phyloP scores from a whole-genome alignment of 2,888 invertebrate species.

The Eupithecia abbreviata region DNA sequence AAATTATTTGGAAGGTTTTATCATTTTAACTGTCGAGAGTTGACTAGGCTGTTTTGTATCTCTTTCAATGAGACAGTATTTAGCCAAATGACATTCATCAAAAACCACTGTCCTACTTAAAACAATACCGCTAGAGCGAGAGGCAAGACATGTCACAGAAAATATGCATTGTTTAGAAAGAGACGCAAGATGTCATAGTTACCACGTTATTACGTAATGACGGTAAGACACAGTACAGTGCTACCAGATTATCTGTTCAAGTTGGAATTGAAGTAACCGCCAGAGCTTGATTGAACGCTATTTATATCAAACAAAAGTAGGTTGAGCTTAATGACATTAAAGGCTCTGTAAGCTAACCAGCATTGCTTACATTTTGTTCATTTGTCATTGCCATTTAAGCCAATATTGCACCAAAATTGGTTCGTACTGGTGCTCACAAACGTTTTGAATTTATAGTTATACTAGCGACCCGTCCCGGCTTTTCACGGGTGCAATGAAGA shows the following conservation, averaged over 20 bases:
- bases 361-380: neutral
- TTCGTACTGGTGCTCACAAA: too few species aligned
- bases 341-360: neutral
- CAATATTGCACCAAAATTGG: too few species aligned
- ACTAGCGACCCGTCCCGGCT: too few species aligned
- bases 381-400: neutral
- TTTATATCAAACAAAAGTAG: neutral
- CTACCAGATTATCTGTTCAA: neutral
- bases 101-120: constrained; percentile 19
- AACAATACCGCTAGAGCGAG: constrained; percentile 26
- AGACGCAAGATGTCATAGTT: constrained; percentile 54
- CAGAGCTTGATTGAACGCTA: neutral
- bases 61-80: neutral
- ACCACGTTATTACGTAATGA: constrained; percentile 60
- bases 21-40: too few species aligned
- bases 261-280: neutral
- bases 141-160: constrained; percentile 12
- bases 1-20: too few species aligned
- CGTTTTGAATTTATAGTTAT: too few species aligned
- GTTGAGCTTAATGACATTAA: neutral
- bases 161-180: constrained; percentile 33
- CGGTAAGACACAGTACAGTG: constrained; percentile 40
- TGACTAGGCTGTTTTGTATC: too few species aligned
- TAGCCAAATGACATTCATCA: constrained; percentile 16
- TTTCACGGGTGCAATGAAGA: too few species aligned